Evolutionary conservation across 2,113 vertebrate genomes (phyloP), one percentile per base, ranked within the genome.

Genomic region (Gymnogyps californianus): DNA sequence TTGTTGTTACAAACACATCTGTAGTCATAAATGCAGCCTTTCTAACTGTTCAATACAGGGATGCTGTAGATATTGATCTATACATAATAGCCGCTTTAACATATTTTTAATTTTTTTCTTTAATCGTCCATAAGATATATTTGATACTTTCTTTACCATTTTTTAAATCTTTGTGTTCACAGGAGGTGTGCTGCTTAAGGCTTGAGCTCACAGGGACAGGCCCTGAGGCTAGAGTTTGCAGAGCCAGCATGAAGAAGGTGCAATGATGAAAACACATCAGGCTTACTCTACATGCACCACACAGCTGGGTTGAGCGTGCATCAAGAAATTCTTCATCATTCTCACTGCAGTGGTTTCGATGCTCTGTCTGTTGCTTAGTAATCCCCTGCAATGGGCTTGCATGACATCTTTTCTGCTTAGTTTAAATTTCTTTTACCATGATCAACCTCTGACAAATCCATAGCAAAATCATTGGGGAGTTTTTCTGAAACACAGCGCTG

Each of bases 371-470:
- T 55, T 81, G 25, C 42, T 66, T 59, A 64, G n/a, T 78, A 93
- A 84, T 67, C 14, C 29, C 42, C 64, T 81, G 32, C 4, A 29
- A 59, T 26, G 67, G 8, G 14, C 21, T 82, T 93, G 15, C 16
- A 40, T 46, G 34, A 36, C 36, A 65, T 12, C 5, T 90, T 66
- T 90, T 83, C 66, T 67, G 4, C 49, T 86, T 57, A 16, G 14
- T 65, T 85, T 70, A 83, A 67, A 62, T 72, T 47, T 69, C 17
- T 83, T 76, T 89, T 83, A 36, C 42, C 16, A 9, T 40, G 47
- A 87, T 64, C 77, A 57, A 21, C 47, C 19, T 84, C 81, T 93
- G 52, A 87, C 9, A 96, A 95, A 89, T 76, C 44, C 13, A 47
- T 36, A 87, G 44, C 9, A 72, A 90, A 90, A 52, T 34, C 65